These are phyloP conservation scores for Prunella himalayana DNA, from an alignment of 2,113 vertebrate genomes.

Conservation along the genomic window DNA sequence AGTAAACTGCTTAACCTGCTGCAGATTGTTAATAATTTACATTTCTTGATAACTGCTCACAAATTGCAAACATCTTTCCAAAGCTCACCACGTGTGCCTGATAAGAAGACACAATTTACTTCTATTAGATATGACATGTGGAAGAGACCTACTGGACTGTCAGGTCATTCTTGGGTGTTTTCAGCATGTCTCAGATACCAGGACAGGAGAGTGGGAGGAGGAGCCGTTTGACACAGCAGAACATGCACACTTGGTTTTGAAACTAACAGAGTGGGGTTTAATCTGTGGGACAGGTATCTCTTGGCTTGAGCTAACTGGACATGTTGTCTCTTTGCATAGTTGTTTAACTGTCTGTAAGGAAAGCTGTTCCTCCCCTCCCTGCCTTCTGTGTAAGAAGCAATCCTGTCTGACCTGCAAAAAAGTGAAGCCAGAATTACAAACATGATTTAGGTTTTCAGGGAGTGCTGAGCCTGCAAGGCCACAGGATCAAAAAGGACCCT, in stretches of 20 bases:
- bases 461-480: neutral
- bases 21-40: constrained; percentile 12
- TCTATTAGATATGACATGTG: neutral
- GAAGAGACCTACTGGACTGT: neutral
- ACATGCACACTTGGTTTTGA: neutral
- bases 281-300: neutral
- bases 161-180: neutral
- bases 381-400: neutral
- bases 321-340: neutral
- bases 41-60: neutral
- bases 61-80: neutral
- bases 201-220: neutral
- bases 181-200: neutral
- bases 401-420: neutral
- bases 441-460: neutral
- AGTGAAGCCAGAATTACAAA: neutral
- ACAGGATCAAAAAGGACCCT: neutral
- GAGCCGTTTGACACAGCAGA: neutral
- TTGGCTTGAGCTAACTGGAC: neutral
- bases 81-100: neutral
- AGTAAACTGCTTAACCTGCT: neutral
- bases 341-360: neutral
- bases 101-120: neutral
- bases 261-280: neutral
- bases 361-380: neutral